Evolutionary conservation across 2,113 vertebrate genomes (phyloP).

Genomic region (Manacus vitellinus): DNA sequence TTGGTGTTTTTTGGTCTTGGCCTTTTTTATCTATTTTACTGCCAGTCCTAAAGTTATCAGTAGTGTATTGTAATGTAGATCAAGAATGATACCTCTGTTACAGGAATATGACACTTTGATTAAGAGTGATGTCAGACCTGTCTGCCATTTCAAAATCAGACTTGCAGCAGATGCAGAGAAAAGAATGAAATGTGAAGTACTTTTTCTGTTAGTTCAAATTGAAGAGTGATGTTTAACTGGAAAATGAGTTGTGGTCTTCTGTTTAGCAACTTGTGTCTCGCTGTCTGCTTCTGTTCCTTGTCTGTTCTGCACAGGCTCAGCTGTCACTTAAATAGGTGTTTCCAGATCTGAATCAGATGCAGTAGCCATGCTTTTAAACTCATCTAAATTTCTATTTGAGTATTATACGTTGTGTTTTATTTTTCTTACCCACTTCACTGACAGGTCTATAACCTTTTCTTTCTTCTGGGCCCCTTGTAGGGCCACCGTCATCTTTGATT

Average conservation of each 20-base stretch:
- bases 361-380: background rate
- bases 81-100: background rate
- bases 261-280: background rate
- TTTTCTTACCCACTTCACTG: background rate
- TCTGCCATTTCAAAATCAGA: constrained; percentile 22
- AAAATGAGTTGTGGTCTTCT: constrained; percentile 17
- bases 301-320: background rate
- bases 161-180: background rate
- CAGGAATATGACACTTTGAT: constrained; percentile 13
- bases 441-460: background rate
- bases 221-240: background rate
- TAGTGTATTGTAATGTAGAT: background rate
- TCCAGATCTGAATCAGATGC: background rate
- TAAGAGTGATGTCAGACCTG: constrained; percentile 22
- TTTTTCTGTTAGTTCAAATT: background rate
- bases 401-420: background rate
- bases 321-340: background rate
- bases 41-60: background rate
- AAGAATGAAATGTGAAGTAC: background rate
- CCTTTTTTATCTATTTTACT: constrained; percentile 28
- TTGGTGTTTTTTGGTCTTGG: background rate
- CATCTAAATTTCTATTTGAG: background rate
- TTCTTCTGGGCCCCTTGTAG: background rate
- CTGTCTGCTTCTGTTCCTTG: background rate
- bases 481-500: background rate